phyloP scores from a whole-genome alignment of 1,140 invertebrate species.

The Drosophila parabipectinata region DNA sequence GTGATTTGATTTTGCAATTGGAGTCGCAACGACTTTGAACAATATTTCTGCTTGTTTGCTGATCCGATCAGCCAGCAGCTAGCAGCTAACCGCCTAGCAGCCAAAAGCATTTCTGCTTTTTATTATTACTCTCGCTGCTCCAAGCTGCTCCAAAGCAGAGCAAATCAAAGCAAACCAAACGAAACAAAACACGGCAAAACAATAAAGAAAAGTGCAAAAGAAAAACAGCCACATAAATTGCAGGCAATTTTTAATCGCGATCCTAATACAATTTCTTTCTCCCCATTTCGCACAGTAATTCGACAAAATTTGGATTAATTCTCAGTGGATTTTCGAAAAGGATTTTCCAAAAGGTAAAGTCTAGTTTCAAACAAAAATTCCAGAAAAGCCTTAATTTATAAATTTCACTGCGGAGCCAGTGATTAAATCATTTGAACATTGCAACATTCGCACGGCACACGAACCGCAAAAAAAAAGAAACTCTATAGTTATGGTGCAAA shows the following conservation, averaged over 20 bases:
- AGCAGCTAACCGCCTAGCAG: conserved; percentile 10
- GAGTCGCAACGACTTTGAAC: conserved; percentile 58
- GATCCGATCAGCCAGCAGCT: conserved; percentile 37
- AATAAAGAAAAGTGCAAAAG: conserved; percentile 53
- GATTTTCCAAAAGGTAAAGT: conserved; percentile 11
- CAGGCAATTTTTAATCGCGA: conserved; percentile 54
- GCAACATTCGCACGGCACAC: conserved; percentile 58
- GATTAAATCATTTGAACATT: conserved; percentile 77
- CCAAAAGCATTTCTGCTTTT: conserved; percentile 46
- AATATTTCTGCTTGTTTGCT: conserved; percentile 57
- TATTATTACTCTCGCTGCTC: conserved; percentile 57
- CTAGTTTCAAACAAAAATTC: neutral
- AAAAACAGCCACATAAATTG: conserved; percentile 50
- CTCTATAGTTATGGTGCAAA: conserved; percentile 46
- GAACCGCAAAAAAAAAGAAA: conserved; percentile 52
- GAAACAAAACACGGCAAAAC: conserved; percentile 44
- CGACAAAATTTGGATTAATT: conserved; percentile 64
- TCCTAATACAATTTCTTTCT: conserved; percentile 50
- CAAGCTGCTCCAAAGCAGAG: conserved; percentile 24
- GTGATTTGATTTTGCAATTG: conserved; percentile 83
- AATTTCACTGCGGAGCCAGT: conserved; percentile 21
- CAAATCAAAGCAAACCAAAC: conserved; percentile 39
- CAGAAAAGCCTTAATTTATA: conserved; percentile 27
- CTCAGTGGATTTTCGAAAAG: conserved; percentile 20
- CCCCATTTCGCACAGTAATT: conserved; percentile 22